phyloP scores from a whole-genome alignment of 2,113 vertebrate species.

The Talpa occidentalis region DNA sequence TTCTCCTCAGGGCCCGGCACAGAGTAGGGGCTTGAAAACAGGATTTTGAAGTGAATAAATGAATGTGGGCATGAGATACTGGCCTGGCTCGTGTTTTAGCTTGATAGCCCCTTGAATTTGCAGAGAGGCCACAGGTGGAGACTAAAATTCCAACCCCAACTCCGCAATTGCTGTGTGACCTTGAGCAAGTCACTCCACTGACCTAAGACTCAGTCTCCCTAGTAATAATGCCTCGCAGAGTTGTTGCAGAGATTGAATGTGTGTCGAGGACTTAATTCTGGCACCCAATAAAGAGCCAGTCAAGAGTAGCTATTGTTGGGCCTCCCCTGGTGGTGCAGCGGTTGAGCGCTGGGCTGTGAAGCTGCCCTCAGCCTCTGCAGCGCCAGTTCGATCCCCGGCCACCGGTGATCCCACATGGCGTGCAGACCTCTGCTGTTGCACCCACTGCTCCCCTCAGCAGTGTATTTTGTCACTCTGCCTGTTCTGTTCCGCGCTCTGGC shows the following conservation, averaged over 20 bases:
- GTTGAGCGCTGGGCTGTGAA: no score
- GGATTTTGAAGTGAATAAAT: slow-evolving; percentile 34
- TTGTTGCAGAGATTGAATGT: not conserved
- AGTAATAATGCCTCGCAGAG: not conserved
- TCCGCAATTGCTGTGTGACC: not conserved
- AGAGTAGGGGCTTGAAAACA: not conserved
- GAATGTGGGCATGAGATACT: not conserved
- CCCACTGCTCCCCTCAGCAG: no score
- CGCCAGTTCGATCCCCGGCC: no score
- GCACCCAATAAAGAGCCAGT: not conserved
- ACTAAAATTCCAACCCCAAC: not conserved
- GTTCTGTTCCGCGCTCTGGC: no score
- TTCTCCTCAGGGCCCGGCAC: not conserved
- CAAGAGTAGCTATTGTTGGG: not conserved
- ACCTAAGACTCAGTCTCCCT: not conserved
- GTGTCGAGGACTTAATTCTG: not conserved
- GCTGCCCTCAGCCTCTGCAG: no score
- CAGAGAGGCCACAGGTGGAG: not conserved
- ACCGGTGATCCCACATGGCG: no score
- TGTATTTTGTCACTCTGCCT: no score
- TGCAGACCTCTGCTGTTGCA: no score
- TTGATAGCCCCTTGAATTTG: not conserved
- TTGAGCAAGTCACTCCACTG: not conserved
- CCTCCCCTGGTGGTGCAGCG: no score
- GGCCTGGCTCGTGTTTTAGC: not conserved